A percentile compares a stretch with the other conserved stretches of the same genome.
These are phyloP conservation scores for Pygmarrhopalites habei DNA, from an alignment of 1,140 invertebrate species.

Conservation along the genomic window DNA sequence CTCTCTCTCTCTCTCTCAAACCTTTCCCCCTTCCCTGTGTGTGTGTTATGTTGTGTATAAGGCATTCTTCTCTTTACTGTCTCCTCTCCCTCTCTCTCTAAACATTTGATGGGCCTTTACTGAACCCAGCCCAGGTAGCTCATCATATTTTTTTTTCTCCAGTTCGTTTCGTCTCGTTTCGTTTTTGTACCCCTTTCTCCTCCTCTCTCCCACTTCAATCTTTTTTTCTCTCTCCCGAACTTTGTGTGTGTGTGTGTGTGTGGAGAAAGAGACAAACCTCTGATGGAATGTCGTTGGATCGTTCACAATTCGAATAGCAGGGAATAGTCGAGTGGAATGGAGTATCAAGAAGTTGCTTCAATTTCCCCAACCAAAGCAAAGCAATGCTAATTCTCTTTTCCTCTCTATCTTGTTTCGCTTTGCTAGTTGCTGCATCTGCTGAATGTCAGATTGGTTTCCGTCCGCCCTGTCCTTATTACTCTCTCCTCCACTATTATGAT, in stretches of 20 bases:
- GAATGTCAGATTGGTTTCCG: constrained; percentile 26
- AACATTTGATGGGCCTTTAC: constrained; percentile 6
- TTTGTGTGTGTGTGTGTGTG: too few species aligned
- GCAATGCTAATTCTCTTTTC: constrained; percentile 14
- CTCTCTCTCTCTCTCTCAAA: not conserved
- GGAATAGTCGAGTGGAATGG: not conserved
- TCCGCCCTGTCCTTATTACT: too few species aligned
- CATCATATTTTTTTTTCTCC: constrained; percentile 10
- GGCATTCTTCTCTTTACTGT: not conserved
- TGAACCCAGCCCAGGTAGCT: constrained; percentile 3
- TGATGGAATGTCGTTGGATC: too few species aligned
- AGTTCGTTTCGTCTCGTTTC: too few species aligned
- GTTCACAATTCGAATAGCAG: too few species aligned
- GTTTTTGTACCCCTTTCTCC: too few species aligned
- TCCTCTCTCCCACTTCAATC: too few species aligned
- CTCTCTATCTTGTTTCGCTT: constrained; percentile 9
- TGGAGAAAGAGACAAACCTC: too few species aligned
- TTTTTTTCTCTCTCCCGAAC: too few species aligned
- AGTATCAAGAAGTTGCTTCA: not conserved
- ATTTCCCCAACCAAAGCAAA: not conserved
- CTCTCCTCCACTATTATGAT: too few species aligned
- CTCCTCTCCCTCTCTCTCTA: not conserved
- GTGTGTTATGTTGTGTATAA: not conserved
- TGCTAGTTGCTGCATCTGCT: constrained; percentile 13
- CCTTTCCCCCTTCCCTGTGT: not conserved